Conservation (phyloP, 2,113 vertebrate species). For the Delphinapterus leucas region DNA sequence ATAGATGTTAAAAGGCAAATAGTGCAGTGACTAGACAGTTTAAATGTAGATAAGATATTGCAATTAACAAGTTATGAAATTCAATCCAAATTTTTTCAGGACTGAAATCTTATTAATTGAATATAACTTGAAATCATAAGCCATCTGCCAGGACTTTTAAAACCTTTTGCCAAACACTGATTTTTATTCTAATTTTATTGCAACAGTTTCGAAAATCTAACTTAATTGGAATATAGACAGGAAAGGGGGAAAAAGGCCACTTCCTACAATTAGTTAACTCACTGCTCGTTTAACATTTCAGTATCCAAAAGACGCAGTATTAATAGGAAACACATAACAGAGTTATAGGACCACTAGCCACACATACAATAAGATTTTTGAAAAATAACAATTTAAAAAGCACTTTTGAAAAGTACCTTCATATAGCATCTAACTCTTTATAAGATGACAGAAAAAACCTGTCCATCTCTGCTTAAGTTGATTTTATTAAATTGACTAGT, state of each 20-base stretch:
- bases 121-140: slow-evolving; percentile 32
- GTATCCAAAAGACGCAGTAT: background rate
- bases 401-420: background rate
- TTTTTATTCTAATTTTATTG: slow-evolving; percentile 51
- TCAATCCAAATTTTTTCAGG: background rate
- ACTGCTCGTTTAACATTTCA: background rate
- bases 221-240: background rate
- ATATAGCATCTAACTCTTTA: background rate
- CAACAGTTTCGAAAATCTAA: slow-evolving; percentile 3
- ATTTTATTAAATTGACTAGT: background rate
- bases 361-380: background rate
- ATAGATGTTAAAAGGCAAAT: background rate
- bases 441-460: slow-evolving; percentile 5
- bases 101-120: slow-evolving; percentile 23
- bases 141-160: background rate
- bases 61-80: background rate
- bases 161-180: background rate
- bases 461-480: background rate
- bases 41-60: background rate
- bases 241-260: background rate
- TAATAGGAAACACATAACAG: background rate
- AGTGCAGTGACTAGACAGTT: background rate
- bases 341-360: background rate
- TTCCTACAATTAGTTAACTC: background rate
- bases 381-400: background rate